Evolutionary conservation across 2,888 invertebrate genomes (phyloP), one percentile per base, ranked within the genome.

Genomic region (Volucella zonaria): DNA sequence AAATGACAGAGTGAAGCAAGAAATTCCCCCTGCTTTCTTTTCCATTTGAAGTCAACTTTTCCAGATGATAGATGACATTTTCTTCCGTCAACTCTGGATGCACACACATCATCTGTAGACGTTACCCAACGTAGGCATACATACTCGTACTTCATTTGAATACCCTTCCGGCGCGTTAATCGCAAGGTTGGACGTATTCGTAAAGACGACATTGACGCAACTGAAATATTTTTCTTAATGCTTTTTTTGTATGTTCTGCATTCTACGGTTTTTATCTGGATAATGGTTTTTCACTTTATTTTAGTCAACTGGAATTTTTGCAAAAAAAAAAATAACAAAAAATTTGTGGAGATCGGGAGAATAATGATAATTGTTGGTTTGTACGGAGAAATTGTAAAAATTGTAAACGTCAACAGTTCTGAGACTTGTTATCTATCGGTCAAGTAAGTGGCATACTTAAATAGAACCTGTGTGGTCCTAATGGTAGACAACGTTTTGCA

Each of bases 11-110:
- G 68, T 62, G 56, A 74, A 82, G 73, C 58, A 23, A 68, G 76
- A 52, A 74, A 81, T 31, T 31, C 58, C 71, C 85, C 85, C 76
- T 31, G 4, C 1, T 31, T 31, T 31, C 31, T 6, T 6, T 31
- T 31, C 31, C 4, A 31, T 4, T 4, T 6, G 31, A 31, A 31
- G 31, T 67, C 70, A 81, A 71, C 71, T 80, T 61, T 74, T 54
- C 49, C 54, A 56, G 54, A 66, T 75, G 64, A 49, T 58, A 59
- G 59, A 76, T 59, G 68, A 68, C 62, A 82, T 82, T 85, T 85
- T 85, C 85, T 85, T 77, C 81, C 73, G 81, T 73, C 83, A 71
- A 43, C 56, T 45, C n/a, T 71, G 80, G 67, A 62, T 80, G 76
- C 80, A 64, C 23, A 51, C 59, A 82, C 43, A 67, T 75, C 51